phyloP scores from a whole-genome alignment of 1,140 invertebrate genomes.

The Neelides sp. region DNA sequence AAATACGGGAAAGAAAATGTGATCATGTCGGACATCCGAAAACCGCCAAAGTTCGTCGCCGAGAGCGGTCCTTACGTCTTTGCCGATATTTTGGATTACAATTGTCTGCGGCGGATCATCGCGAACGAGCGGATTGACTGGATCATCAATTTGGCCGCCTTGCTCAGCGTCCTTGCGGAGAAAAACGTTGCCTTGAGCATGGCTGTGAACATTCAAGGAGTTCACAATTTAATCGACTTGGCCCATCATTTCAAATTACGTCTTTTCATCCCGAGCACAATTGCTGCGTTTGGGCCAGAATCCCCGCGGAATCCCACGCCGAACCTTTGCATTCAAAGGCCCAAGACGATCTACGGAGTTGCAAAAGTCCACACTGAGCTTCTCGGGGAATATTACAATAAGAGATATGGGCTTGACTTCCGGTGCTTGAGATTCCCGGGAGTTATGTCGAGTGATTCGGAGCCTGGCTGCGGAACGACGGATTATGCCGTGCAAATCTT shows the following conservation, averaged over 20 bases:
- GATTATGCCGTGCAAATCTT: conserved; percentile 88
- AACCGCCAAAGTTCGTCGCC: conserved; percentile 52
- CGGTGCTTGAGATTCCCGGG: conserved; percentile 79
- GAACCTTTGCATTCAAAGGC: conserved; percentile 76
- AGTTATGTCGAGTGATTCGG: conserved; percentile 79
- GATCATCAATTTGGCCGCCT: conserved; percentile 74
- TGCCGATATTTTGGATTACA: conserved; percentile 78
- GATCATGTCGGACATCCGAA: conserved; percentile 76
- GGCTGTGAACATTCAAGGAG: conserved; percentile 56
- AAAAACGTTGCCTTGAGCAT: conserved; percentile 78
- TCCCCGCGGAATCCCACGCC: conserved; percentile 79
- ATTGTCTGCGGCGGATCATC: conserved; percentile 73
- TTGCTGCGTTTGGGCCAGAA: conserved; percentile 83
- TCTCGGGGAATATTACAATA: conserved; percentile 79
- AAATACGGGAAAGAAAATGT: conserved; percentile 70
- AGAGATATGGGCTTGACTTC: conserved; percentile 79
- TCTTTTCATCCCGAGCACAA: conserved; percentile 82
- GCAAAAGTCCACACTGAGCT: conserved; percentile 85
- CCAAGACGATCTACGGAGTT: conserved; percentile 84
- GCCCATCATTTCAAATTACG: conserved; percentile 69
- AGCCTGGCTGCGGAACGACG: conserved; percentile 64
- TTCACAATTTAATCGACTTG: conserved; percentile 81
- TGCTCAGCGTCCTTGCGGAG: conserved; percentile 78
- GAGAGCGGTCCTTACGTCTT: conserved; percentile 62
- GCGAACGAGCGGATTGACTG: conserved; percentile 77